Evolutionary conservation across 2,113 vertebrate species (phyloP), one percentile per base, ranked within the genome.

Genomic region (Gavialis gangeticus): DNA sequence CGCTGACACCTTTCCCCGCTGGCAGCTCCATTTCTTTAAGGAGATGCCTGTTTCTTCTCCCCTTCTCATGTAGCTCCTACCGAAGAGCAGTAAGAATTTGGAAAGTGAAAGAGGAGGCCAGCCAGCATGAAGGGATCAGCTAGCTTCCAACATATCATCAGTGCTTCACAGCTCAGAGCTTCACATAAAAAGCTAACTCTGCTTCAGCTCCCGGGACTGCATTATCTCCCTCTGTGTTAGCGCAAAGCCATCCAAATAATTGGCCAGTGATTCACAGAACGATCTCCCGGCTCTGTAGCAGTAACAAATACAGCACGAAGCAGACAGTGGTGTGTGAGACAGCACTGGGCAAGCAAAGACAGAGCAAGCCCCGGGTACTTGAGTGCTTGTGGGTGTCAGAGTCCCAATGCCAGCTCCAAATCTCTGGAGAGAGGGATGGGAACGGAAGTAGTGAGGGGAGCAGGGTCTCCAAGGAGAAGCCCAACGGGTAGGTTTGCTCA

Each of bases 401-500:
- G 63, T 46, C 13, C 75, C 30, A 5, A n/a, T n/a, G 28, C 28
- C 17, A 19, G 6, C 14, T 60, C 12, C 56, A 64, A 85, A 37
- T 79, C 18, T 27, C 57, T 5, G 16, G 55, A 82, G 62, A 81
- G 17, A 30, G 82, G 81, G 86, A 1, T 1, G 91, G 91, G 60
- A 69, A 81, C 57, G 17, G 59, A 66, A 75, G 62, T 63, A 90
- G 78, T 12, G 55, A 87, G 90, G 69, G 79, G 88, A 81, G 16
- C 27, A 37, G 0, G 0, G 81, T 88, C 58, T 37, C 28, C 79
- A 25, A 62, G 58, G 75, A 21, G 17, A 25, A 79, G 13, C 56
- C 4, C 81, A 24, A n/a, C 0, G 0, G 25, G n/a, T 75, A 34
- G 60, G 56, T 75, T 86, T 88, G 67, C 2, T 0, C 6, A 0